phyloP scores from a whole-genome alignment of 2,113 vertebrate genomes.

The Nesospiza acunhae region DNA sequence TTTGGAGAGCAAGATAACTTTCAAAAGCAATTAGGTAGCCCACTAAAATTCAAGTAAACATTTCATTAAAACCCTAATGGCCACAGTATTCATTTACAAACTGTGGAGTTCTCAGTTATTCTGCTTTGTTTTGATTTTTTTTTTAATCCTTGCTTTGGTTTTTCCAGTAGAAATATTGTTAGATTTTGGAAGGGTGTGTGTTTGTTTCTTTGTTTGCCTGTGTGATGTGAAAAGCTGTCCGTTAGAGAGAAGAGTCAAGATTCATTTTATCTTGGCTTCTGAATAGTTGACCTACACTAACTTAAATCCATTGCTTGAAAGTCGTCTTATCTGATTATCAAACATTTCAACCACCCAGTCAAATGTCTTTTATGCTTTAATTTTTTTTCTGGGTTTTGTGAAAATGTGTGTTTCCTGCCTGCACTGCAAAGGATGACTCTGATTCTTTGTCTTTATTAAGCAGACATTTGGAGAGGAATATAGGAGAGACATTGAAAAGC shows the following conservation, averaged over 20 bases:
- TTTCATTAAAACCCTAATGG: background rate
- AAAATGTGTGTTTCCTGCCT: background rate
- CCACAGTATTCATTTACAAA: background rate
- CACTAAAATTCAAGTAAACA: constrained; percentile 6
- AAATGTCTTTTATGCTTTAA: background rate
- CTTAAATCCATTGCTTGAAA: background rate
- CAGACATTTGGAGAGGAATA: background rate
- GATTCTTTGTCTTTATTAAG: background rate
- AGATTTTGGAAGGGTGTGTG: background rate
- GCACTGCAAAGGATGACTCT: background rate
- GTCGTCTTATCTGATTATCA: background rate
- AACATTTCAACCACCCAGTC: background rate
- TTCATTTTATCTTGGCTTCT: background rate
- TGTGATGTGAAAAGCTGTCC: background rate
- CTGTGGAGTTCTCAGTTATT: background rate
- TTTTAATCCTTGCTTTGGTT: background rate
- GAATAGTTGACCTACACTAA: background rate
- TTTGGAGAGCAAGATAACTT: background rate
- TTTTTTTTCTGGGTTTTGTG: background rate
- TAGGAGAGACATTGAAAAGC: background rate
- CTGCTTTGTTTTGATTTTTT: background rate
- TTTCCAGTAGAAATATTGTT: background rate
- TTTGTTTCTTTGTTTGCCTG: background rate
- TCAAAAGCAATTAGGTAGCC: background rate
- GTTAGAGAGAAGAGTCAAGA: background rate